Base-by-base conservation (phyloP, 1,140 invertebrate species). In the Cotesia chilonis region DNA sequence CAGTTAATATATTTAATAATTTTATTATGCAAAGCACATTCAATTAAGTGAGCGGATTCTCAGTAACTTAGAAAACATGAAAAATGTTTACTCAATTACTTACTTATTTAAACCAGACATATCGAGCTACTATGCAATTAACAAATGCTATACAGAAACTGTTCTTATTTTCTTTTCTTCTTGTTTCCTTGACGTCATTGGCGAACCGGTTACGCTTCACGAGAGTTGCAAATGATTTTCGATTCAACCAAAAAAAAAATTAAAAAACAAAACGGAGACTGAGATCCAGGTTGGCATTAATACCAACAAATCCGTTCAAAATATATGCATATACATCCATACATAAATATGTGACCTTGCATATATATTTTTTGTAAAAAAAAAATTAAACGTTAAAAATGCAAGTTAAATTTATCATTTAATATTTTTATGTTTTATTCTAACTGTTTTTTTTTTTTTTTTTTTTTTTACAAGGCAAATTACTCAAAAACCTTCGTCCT, bases 131-230 rank as follows among this genome's bases (percentile, higher is more conserved):
- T 7, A 63, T 38, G 36, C 9, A 36, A 38, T 38, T 65, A 41
- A 38, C 7, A 37, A 41, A 65, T 38, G 37, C 6, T 14, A 5
- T 37, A 41, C 63, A 65, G 63, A 66, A 52, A 66, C 64, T 66
- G 64, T 66, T 66, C 41, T 66, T 10, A 47, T 47, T 47, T 7
- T 47, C 41, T 47, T 47, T 10, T 47, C 10, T 10, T 47, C 3
- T 9, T 65, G n/a, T 65, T 20, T 28, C 28, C 38, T 66, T 66
- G 64, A 66, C 64, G 64, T 66, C 64, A 66, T 52, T 35, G 64
- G 64, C 14, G 64, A 66, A 66, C 64, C 64, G 64, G 64, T 66
- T 66, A 35, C 7, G 36, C 10, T 5, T 12, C 38, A 10, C 54
- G 9, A 60, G 9, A 60, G 20, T 51, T 28, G 17, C 38, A 52